Evolutionary conservation across 2,888 invertebrate species (phyloP).

Genomic region (Caenorhabditis sp.): DNA sequence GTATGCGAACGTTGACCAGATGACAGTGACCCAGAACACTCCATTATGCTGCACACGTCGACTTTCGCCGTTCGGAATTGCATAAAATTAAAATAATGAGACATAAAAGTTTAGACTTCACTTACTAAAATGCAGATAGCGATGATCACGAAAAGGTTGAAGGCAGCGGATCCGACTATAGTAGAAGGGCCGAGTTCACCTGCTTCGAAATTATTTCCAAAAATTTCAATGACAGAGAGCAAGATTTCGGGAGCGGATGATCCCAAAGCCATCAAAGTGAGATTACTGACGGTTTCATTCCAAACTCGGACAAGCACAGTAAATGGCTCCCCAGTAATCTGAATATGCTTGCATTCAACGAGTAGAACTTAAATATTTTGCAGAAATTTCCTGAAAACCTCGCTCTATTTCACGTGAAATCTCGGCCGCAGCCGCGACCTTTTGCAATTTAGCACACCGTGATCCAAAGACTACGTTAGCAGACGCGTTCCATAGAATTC

Average conservation of each 20-base stretch:
- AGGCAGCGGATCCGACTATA: constrained; percentile 98
- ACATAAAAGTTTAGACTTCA: neutral
- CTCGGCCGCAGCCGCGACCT: no score
- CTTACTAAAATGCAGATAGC: constrained; percentile 87
- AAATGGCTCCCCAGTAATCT: constrained; percentile 72
- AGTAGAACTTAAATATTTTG: no score
- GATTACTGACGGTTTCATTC: constrained; percentile 99
- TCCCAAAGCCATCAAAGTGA: constrained; percentile 96
- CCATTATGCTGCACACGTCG: constrained; percentile 76
- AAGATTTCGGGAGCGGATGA: constrained; percentile 98
- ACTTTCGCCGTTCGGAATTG: constrained; percentile 71
- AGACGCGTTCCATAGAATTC: no score
- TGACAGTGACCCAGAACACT: constrained; percentile 90
- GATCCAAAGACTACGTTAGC: no score
- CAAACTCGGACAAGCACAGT: constrained; percentile 87
- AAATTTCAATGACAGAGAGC: constrained; percentile 96
- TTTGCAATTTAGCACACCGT: no score
- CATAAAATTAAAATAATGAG: constrained; percentile 80
- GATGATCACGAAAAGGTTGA: constrained; percentile 97
- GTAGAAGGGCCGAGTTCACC: constrained; percentile 82
- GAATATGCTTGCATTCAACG: no score
- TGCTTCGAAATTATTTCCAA: constrained; percentile 93
- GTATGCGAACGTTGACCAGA: constrained; percentile 98
- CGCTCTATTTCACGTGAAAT: no score
- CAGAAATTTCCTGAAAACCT: no score